Evolutionary conservation across 2,113 vertebrate genomes (phyloP), one percentile per base, ranked within the genome.

Genomic region (Actenoides hombroni): DNA sequence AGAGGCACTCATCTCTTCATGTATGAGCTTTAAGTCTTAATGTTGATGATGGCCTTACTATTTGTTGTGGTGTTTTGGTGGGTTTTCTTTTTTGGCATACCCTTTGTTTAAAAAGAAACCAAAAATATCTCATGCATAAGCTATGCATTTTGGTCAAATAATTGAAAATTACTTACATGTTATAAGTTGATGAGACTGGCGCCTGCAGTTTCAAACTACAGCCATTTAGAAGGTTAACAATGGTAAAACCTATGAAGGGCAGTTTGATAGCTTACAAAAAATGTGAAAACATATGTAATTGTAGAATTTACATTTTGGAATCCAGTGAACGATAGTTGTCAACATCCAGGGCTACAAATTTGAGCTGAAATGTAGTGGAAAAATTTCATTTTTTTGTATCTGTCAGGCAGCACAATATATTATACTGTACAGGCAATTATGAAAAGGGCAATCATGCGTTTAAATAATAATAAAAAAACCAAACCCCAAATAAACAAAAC

Each of bases 241-340:
- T 53, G 35, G 26, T 87, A 44, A 75, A 82, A 82, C 18, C 12
- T 75, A 19, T 16, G 44, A 49, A 49, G 18, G 21, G 14, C 18
- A 49, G 24, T 75, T 87, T 48, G 21, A 25, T 39, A 78, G 31
- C 42, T 64, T 59, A 40, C 69, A 73, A 42, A 56, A 61, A 70
- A 11, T 20, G 33, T 0, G 0, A 53, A 70, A 64, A 8, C 31
- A 1, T 71, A n/a, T 8, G 6, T 82, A 8, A 19, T 24, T 74
- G 23, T 49, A 44, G 9, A 44, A 63, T 40, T 69, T 67, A 31
- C 4, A 0, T 67, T 79, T 21, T 68, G 82, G n/a, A 75, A 49
- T 79, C 20, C 10, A 28, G 1, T 80, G 67, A 83, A 71, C n/a
- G n/a, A 5, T 37, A 64, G 26, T 59, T 87, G 33, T 87, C 70